Conservation (phyloP, 2,888 invertebrate species). For the Hemicrepidius hirtus region DNA sequence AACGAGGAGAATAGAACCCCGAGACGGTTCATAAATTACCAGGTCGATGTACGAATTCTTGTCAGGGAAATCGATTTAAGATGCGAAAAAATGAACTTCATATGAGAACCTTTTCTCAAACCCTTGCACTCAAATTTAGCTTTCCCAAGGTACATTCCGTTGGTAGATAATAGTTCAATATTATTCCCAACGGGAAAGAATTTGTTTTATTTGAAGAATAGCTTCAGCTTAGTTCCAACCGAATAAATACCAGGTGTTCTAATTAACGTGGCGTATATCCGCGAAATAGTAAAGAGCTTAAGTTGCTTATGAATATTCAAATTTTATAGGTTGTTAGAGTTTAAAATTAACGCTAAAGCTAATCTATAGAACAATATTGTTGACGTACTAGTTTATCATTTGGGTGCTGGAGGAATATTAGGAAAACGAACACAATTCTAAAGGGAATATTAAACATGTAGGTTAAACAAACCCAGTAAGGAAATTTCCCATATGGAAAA, state of each 20-base stretch:
- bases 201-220: too few species aligned
- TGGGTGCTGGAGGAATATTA: too few species aligned
- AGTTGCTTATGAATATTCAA: constrained; percentile 3
- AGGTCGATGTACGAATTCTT: constrained; percentile 29
- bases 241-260: too few species aligned
- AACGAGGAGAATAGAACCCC: constrained; percentile 13
- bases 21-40: constrained; percentile 28
- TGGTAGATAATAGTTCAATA: constrained; percentile 7
- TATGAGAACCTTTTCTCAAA: constrained; percentile 2
- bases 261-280: too few species aligned
- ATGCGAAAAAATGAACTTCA: constrained; percentile 21
- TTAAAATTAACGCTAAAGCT: neutral
- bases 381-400: neutral
- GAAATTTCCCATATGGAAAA: too few species aligned
- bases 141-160: constrained; percentile 12
- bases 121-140: neutral
- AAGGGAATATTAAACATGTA: too few species aligned
- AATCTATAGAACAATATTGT: constrained; percentile 5
- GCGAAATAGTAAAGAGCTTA: too few species aligned
- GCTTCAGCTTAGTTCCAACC: too few species aligned
- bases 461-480: too few species aligned
- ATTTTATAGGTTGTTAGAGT: constrained; percentile 7
- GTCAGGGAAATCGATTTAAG: constrained; percentile 28
- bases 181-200: neutral
- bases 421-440: too few species aligned